These are phyloP conservation scores for Bombus confusus DNA, from an alignment of 1,140 invertebrate genomes.

Conservation along the genomic window DNA sequence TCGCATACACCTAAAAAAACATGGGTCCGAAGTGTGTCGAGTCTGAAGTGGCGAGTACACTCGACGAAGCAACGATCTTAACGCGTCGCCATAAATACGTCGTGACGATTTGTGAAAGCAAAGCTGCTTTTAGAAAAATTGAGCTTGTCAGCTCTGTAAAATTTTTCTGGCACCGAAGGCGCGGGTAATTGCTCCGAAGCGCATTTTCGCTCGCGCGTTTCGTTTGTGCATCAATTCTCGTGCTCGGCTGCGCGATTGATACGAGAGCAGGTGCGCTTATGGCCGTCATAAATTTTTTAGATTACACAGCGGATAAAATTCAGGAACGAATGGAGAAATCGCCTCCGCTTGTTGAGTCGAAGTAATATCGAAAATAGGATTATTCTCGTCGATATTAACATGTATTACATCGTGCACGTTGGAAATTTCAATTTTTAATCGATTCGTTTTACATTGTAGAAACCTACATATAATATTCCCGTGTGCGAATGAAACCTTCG, in stretches of 20 bases:
- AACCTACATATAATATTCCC: background rate
- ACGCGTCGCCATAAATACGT: constrained; percentile 60
- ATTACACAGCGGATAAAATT: background rate
- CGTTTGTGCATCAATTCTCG: constrained; percentile 24
- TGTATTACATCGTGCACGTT: background rate
- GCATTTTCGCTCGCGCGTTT: background rate
- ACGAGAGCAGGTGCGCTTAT: constrained; percentile 21
- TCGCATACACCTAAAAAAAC: constrained; percentile 12
- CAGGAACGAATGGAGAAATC: background rate
- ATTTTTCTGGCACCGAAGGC: background rate
- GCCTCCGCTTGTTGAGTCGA: too few relatives aligned
- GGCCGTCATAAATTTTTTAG: constrained; percentile 27
- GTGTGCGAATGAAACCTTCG: background rate
- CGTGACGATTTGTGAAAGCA: constrained; percentile 62
- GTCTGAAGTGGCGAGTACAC: background rate
- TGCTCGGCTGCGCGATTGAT: constrained; percentile 11
- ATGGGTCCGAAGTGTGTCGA: background rate
- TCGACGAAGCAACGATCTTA: constrained; percentile 21
- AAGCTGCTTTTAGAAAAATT: constrained; percentile 23
- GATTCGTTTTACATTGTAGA: background rate
- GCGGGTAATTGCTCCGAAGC: constrained; percentile 20
- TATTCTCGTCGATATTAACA: background rate
- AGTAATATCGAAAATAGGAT: background rate
- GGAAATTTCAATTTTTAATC: background rate
- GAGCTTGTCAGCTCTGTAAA: background rate